Conservation (phyloP, 1,140 invertebrate genomes). For the Drosophila pseudoobscura region DNA sequence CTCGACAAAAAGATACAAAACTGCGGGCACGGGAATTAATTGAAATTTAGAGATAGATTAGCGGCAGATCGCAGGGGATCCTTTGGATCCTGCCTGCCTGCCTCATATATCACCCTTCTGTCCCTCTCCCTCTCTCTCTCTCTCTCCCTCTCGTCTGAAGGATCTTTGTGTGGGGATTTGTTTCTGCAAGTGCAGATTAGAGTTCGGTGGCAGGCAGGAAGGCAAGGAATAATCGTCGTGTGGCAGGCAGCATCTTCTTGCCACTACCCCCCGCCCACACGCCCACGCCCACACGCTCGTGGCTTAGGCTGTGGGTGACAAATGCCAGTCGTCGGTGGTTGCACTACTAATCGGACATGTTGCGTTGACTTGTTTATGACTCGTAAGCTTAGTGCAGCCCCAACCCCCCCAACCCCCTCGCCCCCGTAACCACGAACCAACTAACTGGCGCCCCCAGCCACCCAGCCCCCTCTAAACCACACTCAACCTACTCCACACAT, state of each 20-base stretch:
- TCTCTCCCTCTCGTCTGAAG: neutral
- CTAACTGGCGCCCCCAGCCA: neutral
- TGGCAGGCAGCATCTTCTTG: slow-evolving; percentile 6
- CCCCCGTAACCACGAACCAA: slow-evolving; percentile 18
- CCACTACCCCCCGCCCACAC: neutral
- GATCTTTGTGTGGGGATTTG: slow-evolving; percentile 20
- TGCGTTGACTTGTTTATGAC: slow-evolving; percentile 81
- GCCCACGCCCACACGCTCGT: neutral
- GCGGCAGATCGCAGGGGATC: too few species aligned
- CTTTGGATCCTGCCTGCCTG: too few species aligned
- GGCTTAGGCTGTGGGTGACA: slow-evolving; percentile 64
- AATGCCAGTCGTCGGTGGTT: slow-evolving; percentile 75
- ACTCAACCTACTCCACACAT: slow-evolving; percentile 9
- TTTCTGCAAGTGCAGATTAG: slow-evolving; percentile 54
- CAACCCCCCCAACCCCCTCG: neutral
- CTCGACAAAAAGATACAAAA: too few species aligned
- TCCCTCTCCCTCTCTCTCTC: too few species aligned
- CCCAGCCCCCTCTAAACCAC: slow-evolving; percentile 3
- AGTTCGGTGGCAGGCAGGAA: slow-evolving; percentile 22
- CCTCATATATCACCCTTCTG: too few species aligned
- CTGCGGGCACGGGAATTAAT: neutral
- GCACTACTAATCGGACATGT: slow-evolving; percentile 81
- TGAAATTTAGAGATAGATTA: neutral
- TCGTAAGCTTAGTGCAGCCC: slow-evolving; percentile 65
- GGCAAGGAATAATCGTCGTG: neutral